Base-by-base conservation (phyloP, 1,140 invertebrate species). In the Elysia chlorotica region DNA sequence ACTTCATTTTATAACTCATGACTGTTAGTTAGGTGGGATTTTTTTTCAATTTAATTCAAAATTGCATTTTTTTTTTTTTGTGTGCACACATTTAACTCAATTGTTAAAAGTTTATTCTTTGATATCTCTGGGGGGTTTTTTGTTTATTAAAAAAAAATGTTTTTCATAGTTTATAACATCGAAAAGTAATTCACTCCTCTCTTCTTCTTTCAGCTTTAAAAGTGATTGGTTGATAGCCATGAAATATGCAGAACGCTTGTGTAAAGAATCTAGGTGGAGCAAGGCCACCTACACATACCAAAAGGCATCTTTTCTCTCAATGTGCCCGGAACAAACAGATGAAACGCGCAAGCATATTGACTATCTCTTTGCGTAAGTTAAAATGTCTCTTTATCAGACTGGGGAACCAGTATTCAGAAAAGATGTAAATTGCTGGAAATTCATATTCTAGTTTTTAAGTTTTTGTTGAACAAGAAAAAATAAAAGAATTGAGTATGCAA, bases 201-300 rank as follows among this genome's bases (percentile, higher is more conserved):
- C n/a, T n/a, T n/a, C n/a, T n/a, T n/a, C n/a, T 78, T 79, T 53
- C 71, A 89, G 88, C 65, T 89, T 89, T 65, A 86, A 87, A 74
- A 81, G 87, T 71, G 87, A 89, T 65, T 96, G 94, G 94, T 87
- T 90, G 57, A 88, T 93, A 79, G 93, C 94, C 10, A 87, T 91
- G 41, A 87, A 90, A 33, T 95, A 93, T 87, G 93, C 95, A 0
- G 89, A 91, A 31, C 89, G 89, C 59, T 87, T 98, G 23, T 87
- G 92, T 4, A 89, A 92, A 69, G 91, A 95, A 76, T 97, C 95
- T 80, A 92, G 92, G 56, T 99, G 96, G 96, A 98, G 96, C 0
- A 90, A 91, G 30, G 94, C 95, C 0, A 94, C 95, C 38, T 98
- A 97, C 86, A 91, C 92, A 57, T 99, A 97, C 85, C 93, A 96